Conservation (phyloP, 2,888 invertebrate genomes). For the Xanthorhoe spadicearia region DNA sequence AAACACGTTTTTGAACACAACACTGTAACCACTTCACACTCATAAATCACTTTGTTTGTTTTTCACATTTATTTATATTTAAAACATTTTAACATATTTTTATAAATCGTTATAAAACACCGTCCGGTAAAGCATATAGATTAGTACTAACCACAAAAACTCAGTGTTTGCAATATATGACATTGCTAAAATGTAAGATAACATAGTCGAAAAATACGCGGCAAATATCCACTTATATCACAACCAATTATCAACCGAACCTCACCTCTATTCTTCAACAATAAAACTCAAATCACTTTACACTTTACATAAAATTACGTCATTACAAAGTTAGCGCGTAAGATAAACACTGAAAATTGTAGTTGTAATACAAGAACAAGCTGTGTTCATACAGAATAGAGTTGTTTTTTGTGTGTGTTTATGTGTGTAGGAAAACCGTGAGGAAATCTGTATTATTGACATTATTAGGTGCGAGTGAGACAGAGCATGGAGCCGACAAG, state of each 20-base stretch:
- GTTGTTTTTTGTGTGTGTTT: conserved; percentile 48
- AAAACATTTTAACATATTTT: conserved; percentile 24
- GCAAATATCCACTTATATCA: conserved; percentile 36
- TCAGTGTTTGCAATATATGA: conserved; percentile 75
- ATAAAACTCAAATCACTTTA: conserved; percentile 47
- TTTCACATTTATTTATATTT: conserved; percentile 19
- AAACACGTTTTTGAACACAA: conserved; percentile 14
- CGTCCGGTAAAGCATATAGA: conserved; percentile 43
- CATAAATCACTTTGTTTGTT: conserved; percentile 10
- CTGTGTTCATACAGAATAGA: conserved; percentile 50
- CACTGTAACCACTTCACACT: conserved; percentile 10
- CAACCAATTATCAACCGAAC: conserved; percentile 42
- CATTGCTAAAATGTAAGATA: conserved; percentile 80
- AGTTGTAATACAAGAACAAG: conserved; percentile 50
- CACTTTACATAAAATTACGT: conserved; percentile 42
- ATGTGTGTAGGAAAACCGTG: conserved; percentile 70
- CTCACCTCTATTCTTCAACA: conserved; percentile 30
- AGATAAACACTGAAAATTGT: conserved; percentile 73
- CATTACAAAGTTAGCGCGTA: conserved; percentile 46
- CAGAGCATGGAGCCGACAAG: conserved; percentile 57
- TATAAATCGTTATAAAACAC: conserved; percentile 22
- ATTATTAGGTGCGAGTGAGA: conserved; percentile 63
- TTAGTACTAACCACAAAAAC: conserved; percentile 59
- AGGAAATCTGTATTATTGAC: conserved; percentile 64
- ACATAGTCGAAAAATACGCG: conserved; percentile 58